phyloP scores from a whole-genome alignment of 2,113 vertebrate species.

The Pterophyllum scalare region DNA sequence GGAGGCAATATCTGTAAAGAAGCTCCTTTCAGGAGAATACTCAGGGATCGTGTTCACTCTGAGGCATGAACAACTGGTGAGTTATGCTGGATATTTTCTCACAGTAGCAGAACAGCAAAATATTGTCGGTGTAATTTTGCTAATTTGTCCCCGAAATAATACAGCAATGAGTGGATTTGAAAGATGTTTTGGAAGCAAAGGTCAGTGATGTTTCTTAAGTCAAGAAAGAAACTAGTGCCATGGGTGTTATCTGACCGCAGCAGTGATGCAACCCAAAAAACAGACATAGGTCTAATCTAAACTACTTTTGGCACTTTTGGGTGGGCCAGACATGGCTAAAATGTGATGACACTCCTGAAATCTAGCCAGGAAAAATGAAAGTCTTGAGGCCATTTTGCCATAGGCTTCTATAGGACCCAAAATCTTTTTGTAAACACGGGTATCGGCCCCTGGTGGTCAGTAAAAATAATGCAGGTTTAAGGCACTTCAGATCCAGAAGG shows the following conservation, averaged over 20 bases:
- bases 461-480: neutral
- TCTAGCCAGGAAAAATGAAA: neutral
- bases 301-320: neutral
- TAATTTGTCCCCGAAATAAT: no score
- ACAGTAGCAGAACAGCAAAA: neutral
- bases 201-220: neutral
- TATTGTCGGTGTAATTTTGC: neutral
- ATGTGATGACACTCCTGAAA: neutral
- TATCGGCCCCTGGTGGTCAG: neutral
- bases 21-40: slow-evolving; percentile 12
- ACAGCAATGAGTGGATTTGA: neutral
- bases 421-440: neutral
- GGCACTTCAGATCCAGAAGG: accelerated
- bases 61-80: neutral
- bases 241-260: neutral
- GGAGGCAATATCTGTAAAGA: slow-evolving; percentile 43
- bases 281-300: neutral
- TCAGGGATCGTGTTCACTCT: neutral
- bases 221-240: accelerated
- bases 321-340: neutral
- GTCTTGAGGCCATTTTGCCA: accelerated
- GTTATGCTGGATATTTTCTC: neutral
- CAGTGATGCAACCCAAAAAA: accelerated
- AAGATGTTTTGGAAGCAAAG: accelerated
- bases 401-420: neutral